Base-by-base conservation (phyloP, 2,888 invertebrate genomes). In the Polydrusus cervinus region DNA sequence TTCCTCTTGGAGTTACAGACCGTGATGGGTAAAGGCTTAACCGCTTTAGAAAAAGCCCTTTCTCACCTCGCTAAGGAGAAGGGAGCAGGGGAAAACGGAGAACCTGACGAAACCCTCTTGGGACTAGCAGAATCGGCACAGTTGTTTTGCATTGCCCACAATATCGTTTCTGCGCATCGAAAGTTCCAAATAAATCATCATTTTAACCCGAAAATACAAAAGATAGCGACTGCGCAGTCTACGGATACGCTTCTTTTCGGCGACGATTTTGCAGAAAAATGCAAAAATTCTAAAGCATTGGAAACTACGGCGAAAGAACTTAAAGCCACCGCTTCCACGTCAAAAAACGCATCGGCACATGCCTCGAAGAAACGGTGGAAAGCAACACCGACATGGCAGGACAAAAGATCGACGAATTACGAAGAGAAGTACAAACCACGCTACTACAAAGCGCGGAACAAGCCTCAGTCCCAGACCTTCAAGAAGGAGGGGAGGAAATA, bases 191-290 rank as follows among this genome's bases (percentile, higher is more conserved):
- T 47, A 47, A 1, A 49, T 16, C 18, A 10, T 6, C 45, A 47
- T n/a, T 47, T 64, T 13, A 64, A 64, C 30, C 18, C 65, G 16
- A 45, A 64, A 64, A 64, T 10, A 20, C 25, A 47, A 64, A 64
- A 64, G 45, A 49, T 64, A 18, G 65, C 65, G 13, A 40, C 65
- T 13, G 45, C 43, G 49, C 65, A 64, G 45, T 25, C 45, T 47
- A 11, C 65, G 9, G 65, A 62, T 43, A 13, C 34, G 45, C 49
- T 64, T 64, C 65, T 64, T 25, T 45, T 64, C 45, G 65, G 65
- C 10, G 65, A 45, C 18, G 65, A 64, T 47, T 49, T 64, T n/a
- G 47, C 47, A 14, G 65, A 64, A 20, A 64, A 64, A 64, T 64
- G 65, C 65, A 64, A 64, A 47, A 43, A 47, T n/a, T 45, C 65